Evolutionary conservation across 2,113 vertebrate species (phyloP).

Genomic region (Notiomystis cincta): DNA sequence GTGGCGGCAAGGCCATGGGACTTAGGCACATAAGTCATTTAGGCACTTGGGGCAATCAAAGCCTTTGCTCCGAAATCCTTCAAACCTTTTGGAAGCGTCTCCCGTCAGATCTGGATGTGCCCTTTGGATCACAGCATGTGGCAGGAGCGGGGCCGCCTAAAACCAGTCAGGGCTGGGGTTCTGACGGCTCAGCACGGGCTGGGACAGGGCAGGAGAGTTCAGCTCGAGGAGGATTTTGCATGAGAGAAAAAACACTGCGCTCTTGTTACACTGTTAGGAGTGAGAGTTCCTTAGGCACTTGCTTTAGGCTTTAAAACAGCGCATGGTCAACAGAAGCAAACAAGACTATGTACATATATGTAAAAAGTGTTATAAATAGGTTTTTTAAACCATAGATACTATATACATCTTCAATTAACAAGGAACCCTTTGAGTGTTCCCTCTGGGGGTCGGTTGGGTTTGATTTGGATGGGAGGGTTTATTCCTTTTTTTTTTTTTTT

Average conservation of each 20-base stretch:
- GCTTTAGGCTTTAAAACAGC: constrained; percentile 83
- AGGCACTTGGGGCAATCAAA: constrained; percentile 35
- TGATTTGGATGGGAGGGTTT: constrained; percentile 24
- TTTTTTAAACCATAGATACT: constrained; percentile 99
- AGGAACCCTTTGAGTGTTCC: constrained; percentile 72
- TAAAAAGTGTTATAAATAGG: constrained; percentile 99
- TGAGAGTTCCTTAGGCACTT: constrained; percentile 85
- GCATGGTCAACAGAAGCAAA: constrained; percentile 89
- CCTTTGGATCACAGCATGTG: not conserved
- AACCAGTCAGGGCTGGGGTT: not conserved
- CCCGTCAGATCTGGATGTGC: not conserved
- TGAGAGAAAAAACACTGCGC: constrained; percentile 46
- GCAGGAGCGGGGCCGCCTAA: not conserved
- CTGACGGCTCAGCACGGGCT: not conserved
- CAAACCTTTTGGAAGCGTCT: not conserved
- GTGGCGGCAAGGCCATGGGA: constrained; percentile 31
- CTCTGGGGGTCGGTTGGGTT: constrained; percentile 43
- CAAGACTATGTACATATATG: constrained; percentile 99
- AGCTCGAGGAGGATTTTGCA: constrained; percentile 15
- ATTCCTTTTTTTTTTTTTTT: not conserved
- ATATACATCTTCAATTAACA: constrained; percentile 98
- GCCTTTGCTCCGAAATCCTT: not conserved
- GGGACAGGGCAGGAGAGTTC: not conserved
- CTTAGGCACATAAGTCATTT: constrained; percentile 34
- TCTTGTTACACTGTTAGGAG: constrained; percentile 72